phyloP scores from a whole-genome alignment of 1,140 invertebrate species.

The Samia ricini region DNA sequence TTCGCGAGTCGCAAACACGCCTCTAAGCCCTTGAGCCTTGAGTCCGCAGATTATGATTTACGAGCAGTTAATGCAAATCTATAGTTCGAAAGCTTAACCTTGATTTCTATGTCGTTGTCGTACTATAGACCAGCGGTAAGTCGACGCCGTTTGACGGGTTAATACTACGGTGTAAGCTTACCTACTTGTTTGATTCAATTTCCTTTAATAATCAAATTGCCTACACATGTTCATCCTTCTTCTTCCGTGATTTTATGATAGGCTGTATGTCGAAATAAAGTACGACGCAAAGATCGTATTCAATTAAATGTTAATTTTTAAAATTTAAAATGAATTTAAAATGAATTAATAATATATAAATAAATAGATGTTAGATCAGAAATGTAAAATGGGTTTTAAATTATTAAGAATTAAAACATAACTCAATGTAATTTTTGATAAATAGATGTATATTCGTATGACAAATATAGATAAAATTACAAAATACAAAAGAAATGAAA shows the following conservation, averaged over 20 bases:
- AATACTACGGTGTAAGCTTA: slow-evolving; percentile 26
- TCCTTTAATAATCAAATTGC: slow-evolving; percentile 23
- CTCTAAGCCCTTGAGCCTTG: slow-evolving; percentile 24
- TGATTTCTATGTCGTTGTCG: slow-evolving; percentile 28
- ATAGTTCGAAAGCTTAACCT: slow-evolving; percentile 36
- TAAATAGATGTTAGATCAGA: no score
- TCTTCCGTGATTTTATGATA: not conserved
- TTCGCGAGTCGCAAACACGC: slow-evolving; percentile 39
- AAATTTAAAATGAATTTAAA: no score
- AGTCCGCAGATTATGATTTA: slow-evolving; percentile 55
- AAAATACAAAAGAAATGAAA: slow-evolving; percentile 9
- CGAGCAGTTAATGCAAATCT: slow-evolving; percentile 60
- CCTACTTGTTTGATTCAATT: slow-evolving; percentile 53
- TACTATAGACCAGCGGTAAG: slow-evolving; percentile 1
- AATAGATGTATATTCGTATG: not conserved
- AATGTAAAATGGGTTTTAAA: no score
- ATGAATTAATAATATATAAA: no score
- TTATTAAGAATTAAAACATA: no score
- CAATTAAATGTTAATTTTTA: no score
- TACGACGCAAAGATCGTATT: no score
- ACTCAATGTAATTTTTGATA: not conserved
- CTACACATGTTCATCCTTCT: slow-evolving; percentile 23
- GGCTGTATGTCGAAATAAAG: not conserved
- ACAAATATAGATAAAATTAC: not conserved
- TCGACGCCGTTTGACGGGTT: slow-evolving; percentile 28